A percentile compares a stretch with the other conserved stretches of the same genome.
phyloP scores from a whole-genome alignment of 2,888 invertebrate species.

The Polydrusus tereticollis region DNA sequence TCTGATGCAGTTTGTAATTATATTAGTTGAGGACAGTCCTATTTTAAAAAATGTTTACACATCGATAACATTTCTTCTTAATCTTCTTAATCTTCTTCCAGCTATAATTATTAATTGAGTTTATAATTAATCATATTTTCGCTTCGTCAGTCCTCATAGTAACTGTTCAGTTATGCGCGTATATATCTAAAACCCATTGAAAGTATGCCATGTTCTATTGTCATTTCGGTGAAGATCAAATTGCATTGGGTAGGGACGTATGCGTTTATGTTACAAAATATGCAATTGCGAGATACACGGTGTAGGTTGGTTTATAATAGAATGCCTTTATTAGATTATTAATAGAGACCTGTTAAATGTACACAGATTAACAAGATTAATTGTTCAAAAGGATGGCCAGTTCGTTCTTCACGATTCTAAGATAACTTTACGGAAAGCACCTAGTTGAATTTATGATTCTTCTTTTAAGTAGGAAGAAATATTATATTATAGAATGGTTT shows the following conservation, averaged over 20 bases:
- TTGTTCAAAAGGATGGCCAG: conserved; percentile 29
- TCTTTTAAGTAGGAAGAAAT: conserved; percentile 2
- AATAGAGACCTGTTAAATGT: conserved; percentile 33
- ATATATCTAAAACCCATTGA: not conserved
- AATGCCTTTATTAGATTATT: conserved; percentile 27
- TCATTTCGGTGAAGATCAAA: not conserved
- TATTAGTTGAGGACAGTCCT: no score
- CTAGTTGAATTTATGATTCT: conserved; percentile 38
- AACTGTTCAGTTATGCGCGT: no score
- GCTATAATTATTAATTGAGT: no score
- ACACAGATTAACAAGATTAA: conserved; percentile 42
- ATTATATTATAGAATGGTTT: not conserved
- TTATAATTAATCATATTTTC: no score
- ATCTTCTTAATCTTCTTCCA: no score
- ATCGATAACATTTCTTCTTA: no score
- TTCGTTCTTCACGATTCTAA: conserved; percentile 44
- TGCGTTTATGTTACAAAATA: not conserved
- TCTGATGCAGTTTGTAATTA: no score
- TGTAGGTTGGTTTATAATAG: conserved; percentile 8
- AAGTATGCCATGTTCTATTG: not conserved
- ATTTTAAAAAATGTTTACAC: no score
- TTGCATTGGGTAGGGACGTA: not conserved
- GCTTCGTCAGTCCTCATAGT: no score
- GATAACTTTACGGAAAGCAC: conserved; percentile 41
- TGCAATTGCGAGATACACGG: conserved; percentile 3